These are phyloP conservation scores for Lasioglossum pauxillum DNA, from an alignment of 2,888 invertebrate species.

Conservation along the genomic window DNA sequence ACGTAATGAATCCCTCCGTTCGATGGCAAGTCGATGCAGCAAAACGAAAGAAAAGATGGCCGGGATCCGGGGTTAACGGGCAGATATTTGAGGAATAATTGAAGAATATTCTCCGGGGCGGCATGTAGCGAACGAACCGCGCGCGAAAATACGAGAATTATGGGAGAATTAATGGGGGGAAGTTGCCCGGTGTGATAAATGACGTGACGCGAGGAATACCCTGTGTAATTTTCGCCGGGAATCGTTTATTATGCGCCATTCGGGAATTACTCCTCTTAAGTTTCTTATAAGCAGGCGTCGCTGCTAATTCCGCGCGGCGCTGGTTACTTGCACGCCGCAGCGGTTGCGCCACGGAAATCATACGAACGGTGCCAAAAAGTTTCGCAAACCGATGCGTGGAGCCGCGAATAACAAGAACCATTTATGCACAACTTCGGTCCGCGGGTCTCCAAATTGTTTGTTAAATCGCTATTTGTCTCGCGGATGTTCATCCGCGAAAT, in stretches of 20 bases:
- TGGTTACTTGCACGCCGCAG: not conserved
- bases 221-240: conserved; percentile 24
- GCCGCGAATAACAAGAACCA: not conserved
- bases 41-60: not conserved
- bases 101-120: conserved; percentile 2
- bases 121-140: not conserved
- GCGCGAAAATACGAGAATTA: conserved; percentile 25
- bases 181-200: conserved; percentile 36
- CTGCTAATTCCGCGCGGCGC: not conserved
- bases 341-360: not conserved
- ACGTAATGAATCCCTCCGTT: not conserved
- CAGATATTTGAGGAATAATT: not conserved
- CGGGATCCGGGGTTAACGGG: not conserved
- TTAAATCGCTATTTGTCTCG: not conserved
- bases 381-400: not conserved
- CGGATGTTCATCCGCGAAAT: not conserved
- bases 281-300: conserved; percentile 21
- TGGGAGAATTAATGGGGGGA: conserved; percentile 30
- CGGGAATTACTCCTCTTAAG: conserved; percentile 25
- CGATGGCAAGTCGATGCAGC: not conserved
- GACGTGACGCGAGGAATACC: conserved; percentile 6
- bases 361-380: conserved; percentile 4
- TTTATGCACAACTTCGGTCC: not conserved
- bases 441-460: not conserved
- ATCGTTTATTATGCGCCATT: conserved; percentile 30